Base-by-base conservation (phyloP, 1,140 invertebrate species). In the Monochamus saltuarius region DNA sequence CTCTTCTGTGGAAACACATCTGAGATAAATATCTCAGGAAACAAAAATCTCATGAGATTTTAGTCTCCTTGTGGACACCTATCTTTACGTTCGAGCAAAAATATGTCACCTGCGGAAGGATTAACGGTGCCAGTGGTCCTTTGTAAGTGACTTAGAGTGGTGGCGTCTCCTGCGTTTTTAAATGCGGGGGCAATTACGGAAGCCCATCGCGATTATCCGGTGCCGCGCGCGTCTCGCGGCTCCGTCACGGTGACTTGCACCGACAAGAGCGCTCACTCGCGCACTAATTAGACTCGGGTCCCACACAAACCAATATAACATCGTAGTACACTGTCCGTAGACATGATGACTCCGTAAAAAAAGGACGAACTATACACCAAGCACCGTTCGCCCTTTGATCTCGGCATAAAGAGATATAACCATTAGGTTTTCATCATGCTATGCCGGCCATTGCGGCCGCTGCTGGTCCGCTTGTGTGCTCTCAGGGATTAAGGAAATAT, bases 401-500 rank as follows among this genome's bases (percentile, higher is more conserved):
- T 75, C 67, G 52, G 67, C 68, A 75, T 75, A 75, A 75, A 75
- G 74, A 75, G 74, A 75, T 74, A 75, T 75, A 75, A 74, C 72
- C 74, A 75, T 75, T 74, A 75, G 72, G 74, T 73, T 75, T 75
- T 75, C 74, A 75, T 74, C 74, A 73, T 72, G 72, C 67, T 70
- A 74, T 72, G 68, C 69, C 51, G 70, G 72, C 67, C 66, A 59
- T 62, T 56, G 66, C 59, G 61, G 66, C 69, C 60, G 53, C 19
- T 56, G 53, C 51, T 40, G 67, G 65, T 70, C 67, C 67, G 73
- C 72, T 70, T 71, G 73, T 73, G 71, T 73, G 67, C 73, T 73
- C 67, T 72, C 70, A 72, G 74, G 73, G 73, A 75, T 75, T 75
- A 75, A 75, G 74, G 74, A 75, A 75, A 75, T 75, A 75, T 75